Evolutionary conservation across 2,888 invertebrate genomes (phyloP).

Genomic region (Meiosimyza decipiens): DNA sequence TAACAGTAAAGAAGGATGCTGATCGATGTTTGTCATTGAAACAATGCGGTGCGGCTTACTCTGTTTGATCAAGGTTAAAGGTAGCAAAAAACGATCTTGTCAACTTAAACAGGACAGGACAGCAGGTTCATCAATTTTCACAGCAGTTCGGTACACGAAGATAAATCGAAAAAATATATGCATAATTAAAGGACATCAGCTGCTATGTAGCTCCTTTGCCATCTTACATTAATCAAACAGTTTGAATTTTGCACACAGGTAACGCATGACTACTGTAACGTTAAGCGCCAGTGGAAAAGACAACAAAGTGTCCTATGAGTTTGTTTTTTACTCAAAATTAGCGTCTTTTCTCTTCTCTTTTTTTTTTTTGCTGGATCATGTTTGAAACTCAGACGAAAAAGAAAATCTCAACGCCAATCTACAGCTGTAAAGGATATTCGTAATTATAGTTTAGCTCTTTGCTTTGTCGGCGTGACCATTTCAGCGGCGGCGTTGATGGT

Average conservation of each 20-base stretch:
- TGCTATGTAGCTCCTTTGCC: not conserved
- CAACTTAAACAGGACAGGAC: conserved; percentile 6
- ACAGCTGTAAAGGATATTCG: conserved; percentile 22
- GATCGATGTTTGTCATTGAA: not conserved
- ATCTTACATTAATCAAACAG: conserved; percentile 47
- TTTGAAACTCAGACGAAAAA: conserved; percentile 17
- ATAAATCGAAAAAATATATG: too few relatives aligned
- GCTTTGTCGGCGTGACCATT: conserved; percentile 25
- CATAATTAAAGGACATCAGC: too few relatives aligned
- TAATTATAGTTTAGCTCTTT: conserved; percentile 22
- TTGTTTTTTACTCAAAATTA: too few relatives aligned
- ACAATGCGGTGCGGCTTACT: conserved; percentile 2
- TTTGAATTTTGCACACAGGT: conserved; percentile 38
- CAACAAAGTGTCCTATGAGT: too few relatives aligned
- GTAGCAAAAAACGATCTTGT: conserved; percentile 30
- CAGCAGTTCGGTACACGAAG: conserved; percentile 35
- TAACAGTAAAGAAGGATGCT: not conserved
- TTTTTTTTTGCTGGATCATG: conserved; percentile 42
- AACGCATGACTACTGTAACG: not conserved
- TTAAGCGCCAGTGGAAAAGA: too few relatives aligned
- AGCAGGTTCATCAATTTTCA: conserved; percentile 41
- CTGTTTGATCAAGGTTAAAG: conserved; percentile 18
- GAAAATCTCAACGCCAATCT: conserved; percentile 43
- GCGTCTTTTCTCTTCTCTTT: not conserved
- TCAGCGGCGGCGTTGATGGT: not conserved